phyloP scores from a whole-genome alignment of 2,797 vertebrate species.

The Xyrichtys novacula region DNA sequence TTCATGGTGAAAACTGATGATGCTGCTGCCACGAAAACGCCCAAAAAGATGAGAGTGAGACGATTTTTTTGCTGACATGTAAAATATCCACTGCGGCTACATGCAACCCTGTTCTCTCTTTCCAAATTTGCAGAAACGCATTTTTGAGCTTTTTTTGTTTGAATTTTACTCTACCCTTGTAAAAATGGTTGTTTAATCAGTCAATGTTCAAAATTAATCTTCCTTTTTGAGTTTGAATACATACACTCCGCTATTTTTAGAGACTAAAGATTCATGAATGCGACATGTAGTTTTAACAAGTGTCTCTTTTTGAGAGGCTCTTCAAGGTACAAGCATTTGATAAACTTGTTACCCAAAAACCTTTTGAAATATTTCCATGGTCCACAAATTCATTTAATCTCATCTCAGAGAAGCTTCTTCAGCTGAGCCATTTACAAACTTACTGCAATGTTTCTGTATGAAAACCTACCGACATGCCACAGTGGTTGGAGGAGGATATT shows the following conservation, averaged over 20 bases:
- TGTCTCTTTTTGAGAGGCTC: conserved; percentile 7
- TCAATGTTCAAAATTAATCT: neutral
- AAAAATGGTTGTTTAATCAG: neutral
- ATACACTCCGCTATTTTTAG: conserved; percentile 18
- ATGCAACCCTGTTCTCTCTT: conserved; percentile 4
- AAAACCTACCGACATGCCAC: conserved; percentile 67
- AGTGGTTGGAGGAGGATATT: conserved; percentile 67
- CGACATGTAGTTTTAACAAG: neutral
- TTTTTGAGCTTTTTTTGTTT: neutral
- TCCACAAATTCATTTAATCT: neutral
- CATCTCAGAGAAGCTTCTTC: conserved; percentile 21
- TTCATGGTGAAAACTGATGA: conserved; percentile 60
- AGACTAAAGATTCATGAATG: conserved; percentile 21
- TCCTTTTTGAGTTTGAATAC: neutral
- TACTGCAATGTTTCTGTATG: conserved; percentile 59
- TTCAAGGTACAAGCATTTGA: neutral
- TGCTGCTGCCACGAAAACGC: conserved; percentile 24
- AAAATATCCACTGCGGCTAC: conserved; percentile 20
- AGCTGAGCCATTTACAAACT: conserved; percentile 49
- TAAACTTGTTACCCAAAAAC: conserved; percentile 3
- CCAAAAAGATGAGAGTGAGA: conserved; percentile 36
- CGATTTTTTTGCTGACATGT: conserved; percentile 40
- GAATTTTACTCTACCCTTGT: neutral
- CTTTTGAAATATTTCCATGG: neutral
- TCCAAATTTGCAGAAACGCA: conserved; percentile 17